Conservation (phyloP, 2,797 vertebrate genomes). For the Molossus alvarezi region DNA sequence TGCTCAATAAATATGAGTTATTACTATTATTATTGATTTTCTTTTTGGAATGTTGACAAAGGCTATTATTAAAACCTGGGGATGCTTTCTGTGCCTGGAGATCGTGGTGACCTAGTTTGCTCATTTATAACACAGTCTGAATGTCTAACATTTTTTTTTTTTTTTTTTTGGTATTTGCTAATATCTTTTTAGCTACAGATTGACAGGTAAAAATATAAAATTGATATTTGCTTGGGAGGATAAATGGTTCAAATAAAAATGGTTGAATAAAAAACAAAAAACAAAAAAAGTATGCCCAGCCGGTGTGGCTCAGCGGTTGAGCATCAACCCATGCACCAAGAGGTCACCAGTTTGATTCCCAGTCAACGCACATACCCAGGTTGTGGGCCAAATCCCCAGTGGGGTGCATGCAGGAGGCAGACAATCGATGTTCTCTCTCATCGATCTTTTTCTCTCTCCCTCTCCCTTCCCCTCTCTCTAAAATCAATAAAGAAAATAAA, state of each 20-base stretch:
- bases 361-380: no score
- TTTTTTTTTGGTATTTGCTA: not conserved
- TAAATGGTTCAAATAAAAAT: not conserved
- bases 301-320: no score
- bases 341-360: no score
- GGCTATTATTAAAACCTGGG: not conserved
- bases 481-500: not conserved
- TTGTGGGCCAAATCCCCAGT: no score
- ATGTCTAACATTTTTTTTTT: not conserved
- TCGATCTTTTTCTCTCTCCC: no score
- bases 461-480: no score
- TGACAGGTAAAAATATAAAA: slow-evolving; percentile 29
- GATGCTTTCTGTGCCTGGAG: not conserved
- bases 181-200: slow-evolving; percentile 37
- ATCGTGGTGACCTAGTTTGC: not conserved
- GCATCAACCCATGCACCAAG: no score
- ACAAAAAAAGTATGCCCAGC: not conserved
- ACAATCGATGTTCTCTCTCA: no score
- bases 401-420: no score
- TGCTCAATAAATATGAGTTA: not conserved
- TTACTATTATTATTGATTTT: not conserved
- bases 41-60: not conserved
- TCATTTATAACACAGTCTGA: not conserved
- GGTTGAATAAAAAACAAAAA: not conserved
- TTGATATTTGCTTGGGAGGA: slow-evolving; percentile 5